These are phyloP conservation scores for Malaclemys terrapin DNA, from an alignment of 2,113 vertebrate species.

Conservation along the genomic window DNA sequence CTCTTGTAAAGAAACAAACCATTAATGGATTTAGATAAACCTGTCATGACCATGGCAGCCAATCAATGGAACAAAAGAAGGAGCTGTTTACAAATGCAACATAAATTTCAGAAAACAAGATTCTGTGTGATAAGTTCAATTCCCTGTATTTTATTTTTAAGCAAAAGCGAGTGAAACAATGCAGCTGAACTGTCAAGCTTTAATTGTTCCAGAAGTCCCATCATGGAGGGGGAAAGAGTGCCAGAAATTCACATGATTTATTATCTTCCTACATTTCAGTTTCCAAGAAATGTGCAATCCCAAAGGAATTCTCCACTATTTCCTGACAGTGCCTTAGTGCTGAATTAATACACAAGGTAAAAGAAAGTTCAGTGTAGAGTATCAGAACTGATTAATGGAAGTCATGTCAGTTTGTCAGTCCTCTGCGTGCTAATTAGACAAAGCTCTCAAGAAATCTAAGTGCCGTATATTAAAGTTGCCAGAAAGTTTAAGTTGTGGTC, in stretches of 20 bases:
- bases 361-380: constrained; percentile 68
- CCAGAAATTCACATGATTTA: constrained; percentile 61
- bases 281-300: constrained; percentile 67
- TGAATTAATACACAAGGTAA: constrained; percentile 73
- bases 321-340: constrained; percentile 68
- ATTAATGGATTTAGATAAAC: not conserved
- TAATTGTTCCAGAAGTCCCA: constrained; percentile 54
- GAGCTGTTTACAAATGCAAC: not conserved
- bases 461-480: constrained; percentile 52
- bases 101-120: constrained; percentile 22
- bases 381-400: constrained; percentile 76
- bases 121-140: constrained; percentile 3
- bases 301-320: constrained; percentile 50
- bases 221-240: constrained; percentile 8
- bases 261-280: constrained; percentile 57
- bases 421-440: constrained; percentile 74
- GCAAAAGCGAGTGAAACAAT: not conserved
- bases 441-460: constrained; percentile 65
- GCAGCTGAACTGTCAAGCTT: constrained; percentile 21
- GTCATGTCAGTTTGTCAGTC: constrained; percentile 68
- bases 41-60: not conserved
- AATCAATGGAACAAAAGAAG: not conserved
- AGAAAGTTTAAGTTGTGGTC: constrained; percentile 54
- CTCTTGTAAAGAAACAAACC: constrained; percentile 10
- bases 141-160: constrained; percentile 20